Base-by-base conservation (phyloP, 2,888 invertebrate species). In the Prosopocoilus inquinatus region DNA sequence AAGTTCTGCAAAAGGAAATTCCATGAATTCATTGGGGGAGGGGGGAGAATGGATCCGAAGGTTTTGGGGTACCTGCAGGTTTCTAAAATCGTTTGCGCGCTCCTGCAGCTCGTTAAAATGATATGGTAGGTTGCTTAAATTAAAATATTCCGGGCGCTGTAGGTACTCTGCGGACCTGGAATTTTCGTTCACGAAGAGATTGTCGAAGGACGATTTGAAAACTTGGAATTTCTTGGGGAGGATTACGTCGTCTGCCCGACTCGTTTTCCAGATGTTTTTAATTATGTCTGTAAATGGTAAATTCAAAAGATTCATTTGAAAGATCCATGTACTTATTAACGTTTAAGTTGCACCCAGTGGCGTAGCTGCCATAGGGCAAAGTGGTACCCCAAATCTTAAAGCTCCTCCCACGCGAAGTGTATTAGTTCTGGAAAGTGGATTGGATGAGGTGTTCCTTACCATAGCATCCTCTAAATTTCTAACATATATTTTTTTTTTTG, bases 261-360 rank as follows among this genome's bases (percentile, higher is more conserved):
- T 62, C 9, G 57, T 60, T 13, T 69, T 66, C 73, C 73, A 73
- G 39, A 73, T 55, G 49, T 66, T 62, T 61, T 67, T 70, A 34
- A 73, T 59, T 57, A 61, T 65, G 53, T 70, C 70, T 70, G 55
- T 47, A 63, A 47, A 47, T 47, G 34, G 4, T 20, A 20, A 20
- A 20, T 20, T 20, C 20, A 20, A 20, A n/a, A 20, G 20, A 20
- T 20, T 20, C 20, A 20, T 1, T 1, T 2, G 4, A 20, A 20
- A 20, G 2, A 20, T 20, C 20, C 3, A 4, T 4, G n/a, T n/a
- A n/a, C n/a, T n/a, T n/a, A n/a, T n/a, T n/a, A n/a, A n/a, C n/a
- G n/a, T n/a, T n/a, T n/a, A n/a, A n/a, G n/a, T n/a, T n/a, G n/a
- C n/a, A n/a, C n/a, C n/a, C n/a, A n/a, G n/a, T n/a, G n/a, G n/a